A percentile compares a stretch with the other conserved stretches of the same genome.
Conservation (phyloP, 2,797 vertebrate genomes). For the Todus mexicanus region DNA sequence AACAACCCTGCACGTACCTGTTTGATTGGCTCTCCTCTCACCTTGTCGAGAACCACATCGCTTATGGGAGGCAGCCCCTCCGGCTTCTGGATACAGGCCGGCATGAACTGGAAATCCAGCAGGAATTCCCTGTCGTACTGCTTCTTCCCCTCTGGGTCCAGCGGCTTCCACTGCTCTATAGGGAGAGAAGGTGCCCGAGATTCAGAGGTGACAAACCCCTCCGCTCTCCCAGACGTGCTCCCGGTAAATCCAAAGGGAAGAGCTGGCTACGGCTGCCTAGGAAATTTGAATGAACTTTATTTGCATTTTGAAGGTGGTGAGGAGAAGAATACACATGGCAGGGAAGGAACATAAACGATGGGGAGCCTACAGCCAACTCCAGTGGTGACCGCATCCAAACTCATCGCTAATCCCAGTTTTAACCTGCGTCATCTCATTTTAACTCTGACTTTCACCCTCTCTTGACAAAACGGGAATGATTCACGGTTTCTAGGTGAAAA, state of each 20-base stretch:
- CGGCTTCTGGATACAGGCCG: constrained; percentile 77
- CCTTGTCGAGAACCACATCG: constrained; percentile 83
- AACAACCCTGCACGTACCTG: background rate
- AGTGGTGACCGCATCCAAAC: background rate
- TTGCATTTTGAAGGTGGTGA: background rate
- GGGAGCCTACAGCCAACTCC: background rate
- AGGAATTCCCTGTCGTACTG: constrained; percentile 81
- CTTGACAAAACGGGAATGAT: fast-evolving
- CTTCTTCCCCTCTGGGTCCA: constrained; percentile 76
- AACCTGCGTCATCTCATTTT: fast-evolving
- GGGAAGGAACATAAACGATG: background rate
- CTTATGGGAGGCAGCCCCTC: constrained; percentile 82
- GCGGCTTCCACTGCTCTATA: constrained; percentile 76
- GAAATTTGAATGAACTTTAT: background rate
- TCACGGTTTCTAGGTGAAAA: background rate
- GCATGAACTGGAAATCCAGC: constrained; percentile 81
- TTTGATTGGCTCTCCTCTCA: constrained; percentile 66
- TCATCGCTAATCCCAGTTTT: background rate
- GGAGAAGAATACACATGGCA: fast-evolving
- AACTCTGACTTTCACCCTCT: background rate
- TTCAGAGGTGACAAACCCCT: background rate
- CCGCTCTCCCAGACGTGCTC: fast-evolving
- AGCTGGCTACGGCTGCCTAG: background rate
- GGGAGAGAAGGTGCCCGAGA: constrained; percentile 12
- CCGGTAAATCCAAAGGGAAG: background rate